These are phyloP conservation scores for Polypterus senegalus DNA, from an alignment of 2,113 vertebrate genomes.

Conservation along the genomic window DNA sequence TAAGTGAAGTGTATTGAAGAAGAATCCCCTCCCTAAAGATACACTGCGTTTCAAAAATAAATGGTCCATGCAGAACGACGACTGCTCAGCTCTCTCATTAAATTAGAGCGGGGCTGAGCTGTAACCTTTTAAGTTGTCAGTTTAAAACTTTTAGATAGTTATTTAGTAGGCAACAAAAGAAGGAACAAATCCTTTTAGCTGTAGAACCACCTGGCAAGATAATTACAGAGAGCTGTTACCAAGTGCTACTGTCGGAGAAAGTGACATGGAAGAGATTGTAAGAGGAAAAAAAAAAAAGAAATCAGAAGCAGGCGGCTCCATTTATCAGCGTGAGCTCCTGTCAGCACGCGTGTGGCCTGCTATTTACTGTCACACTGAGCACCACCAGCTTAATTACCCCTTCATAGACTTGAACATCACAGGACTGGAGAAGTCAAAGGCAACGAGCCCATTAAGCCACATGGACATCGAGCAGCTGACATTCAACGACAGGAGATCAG, in stretches of 20 bases:
- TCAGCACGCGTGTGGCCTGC: slow-evolving; percentile 1
- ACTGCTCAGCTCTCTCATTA: not conserved
- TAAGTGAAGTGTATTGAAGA: not conserved
- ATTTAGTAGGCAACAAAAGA: slow-evolving; percentile 2
- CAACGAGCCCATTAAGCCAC: too few relatives aligned
- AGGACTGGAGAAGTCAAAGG: not conserved
- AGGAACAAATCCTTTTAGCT: not conserved
- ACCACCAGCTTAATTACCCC: slow-evolving; percentile 1
- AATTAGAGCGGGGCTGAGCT: not conserved
- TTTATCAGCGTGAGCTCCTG: slow-evolving; percentile 5
- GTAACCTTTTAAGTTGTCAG: slow-evolving; percentile 5
- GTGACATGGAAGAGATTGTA: not conserved
- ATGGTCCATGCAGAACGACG: not conserved
- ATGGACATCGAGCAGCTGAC: too few relatives aligned
- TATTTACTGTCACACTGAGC: slow-evolving; percentile 8
- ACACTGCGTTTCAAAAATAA: not conserved
- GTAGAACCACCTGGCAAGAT: slow-evolving; percentile 1
- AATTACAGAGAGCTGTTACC: not conserved
- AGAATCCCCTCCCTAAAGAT: not conserved
- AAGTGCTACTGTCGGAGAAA: not conserved
- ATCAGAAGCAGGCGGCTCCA: not conserved
- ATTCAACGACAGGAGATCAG: too few relatives aligned
- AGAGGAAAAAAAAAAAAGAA: not conserved
- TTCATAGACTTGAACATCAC: not conserved
- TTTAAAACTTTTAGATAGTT: slow-evolving; percentile 7